Evolutionary conservation across 2,113 vertebrate genomes (phyloP).

Genomic region (Chamaea fasciata): DNA sequence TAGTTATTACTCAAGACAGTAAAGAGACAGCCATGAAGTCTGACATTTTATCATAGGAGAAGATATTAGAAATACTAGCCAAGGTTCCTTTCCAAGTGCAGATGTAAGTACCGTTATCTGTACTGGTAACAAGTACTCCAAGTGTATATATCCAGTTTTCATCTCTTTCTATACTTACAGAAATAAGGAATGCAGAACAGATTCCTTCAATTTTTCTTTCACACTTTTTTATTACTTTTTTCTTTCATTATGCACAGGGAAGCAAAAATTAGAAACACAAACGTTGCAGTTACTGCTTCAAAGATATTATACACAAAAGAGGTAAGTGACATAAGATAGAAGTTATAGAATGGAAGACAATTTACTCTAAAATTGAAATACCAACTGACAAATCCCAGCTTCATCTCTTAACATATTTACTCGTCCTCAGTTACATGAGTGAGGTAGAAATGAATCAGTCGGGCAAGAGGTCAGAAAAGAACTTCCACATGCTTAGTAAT

Average conservation of each 20-base stretch:
- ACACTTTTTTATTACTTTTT: background rate
- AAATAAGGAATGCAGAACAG: background rate
- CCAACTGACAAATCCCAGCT: background rate
- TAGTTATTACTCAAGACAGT: background rate
- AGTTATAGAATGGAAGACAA: background rate
- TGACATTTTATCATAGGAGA: background rate
- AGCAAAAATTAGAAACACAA: background rate
- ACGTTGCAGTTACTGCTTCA: background rate
- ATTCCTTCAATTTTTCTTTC: background rate
- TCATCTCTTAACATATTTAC: background rate
- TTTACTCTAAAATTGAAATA: background rate
- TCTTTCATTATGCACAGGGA: background rate
- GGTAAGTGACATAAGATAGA: background rate
- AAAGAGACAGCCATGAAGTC: background rate
- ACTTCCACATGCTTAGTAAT: background rate
- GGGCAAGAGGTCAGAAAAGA: background rate
- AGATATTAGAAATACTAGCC: background rate
- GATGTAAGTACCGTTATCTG: background rate
- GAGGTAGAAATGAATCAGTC: background rate
- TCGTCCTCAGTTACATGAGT: background rate
- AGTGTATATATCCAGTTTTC: background rate
- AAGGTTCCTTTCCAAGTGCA: background rate
- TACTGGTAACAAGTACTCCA: background rate
- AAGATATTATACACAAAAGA: background rate
- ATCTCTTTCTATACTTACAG: background rate